Conservation (phyloP, 1,140 invertebrate genomes). For the Bombyx mandarina region DNA sequence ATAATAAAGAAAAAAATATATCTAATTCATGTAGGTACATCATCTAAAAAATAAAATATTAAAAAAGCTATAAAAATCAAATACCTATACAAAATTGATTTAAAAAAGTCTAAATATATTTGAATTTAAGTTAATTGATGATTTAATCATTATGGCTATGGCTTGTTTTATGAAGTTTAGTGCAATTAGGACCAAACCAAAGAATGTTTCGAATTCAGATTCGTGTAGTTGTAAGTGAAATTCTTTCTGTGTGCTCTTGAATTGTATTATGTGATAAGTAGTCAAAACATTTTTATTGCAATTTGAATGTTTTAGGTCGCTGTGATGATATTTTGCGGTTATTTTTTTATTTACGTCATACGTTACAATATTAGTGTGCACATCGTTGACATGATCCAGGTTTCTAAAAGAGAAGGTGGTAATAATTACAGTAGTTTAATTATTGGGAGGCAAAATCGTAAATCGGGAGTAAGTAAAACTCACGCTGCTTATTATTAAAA, state of each 20-base stretch:
- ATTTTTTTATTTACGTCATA: slow-evolving; percentile 49
- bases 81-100: too few relatives aligned
- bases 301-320: slow-evolving; percentile 35
- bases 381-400: slow-evolving; percentile 51
- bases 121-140: background rate
- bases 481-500: too few relatives aligned
- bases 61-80: too few relatives aligned
- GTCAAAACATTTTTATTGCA: background rate
- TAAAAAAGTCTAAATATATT: background rate
- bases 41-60: too few relatives aligned
- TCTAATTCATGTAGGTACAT: too few relatives aligned
- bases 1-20: too few relatives aligned
- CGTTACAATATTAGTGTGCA: slow-evolving; percentile 60
- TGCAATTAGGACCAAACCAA: background rate
- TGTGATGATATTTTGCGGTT: slow-evolving; percentile 59
- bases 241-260: background rate
- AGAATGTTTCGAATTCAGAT: slow-evolving; percentile 25
- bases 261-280: background rate
- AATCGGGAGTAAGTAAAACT: too few relatives aligned
- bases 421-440: background rate
- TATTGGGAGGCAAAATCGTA: too few relatives aligned
- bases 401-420: slow-evolving; percentile 21
- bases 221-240: slow-evolving; percentile 25
- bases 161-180: background rate
- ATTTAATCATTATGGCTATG: background rate